These are phyloP conservation scores for Pipistrellus kuhlii DNA, from an alignment of 2,797 vertebrate species.

Conservation along the genomic window DNA sequence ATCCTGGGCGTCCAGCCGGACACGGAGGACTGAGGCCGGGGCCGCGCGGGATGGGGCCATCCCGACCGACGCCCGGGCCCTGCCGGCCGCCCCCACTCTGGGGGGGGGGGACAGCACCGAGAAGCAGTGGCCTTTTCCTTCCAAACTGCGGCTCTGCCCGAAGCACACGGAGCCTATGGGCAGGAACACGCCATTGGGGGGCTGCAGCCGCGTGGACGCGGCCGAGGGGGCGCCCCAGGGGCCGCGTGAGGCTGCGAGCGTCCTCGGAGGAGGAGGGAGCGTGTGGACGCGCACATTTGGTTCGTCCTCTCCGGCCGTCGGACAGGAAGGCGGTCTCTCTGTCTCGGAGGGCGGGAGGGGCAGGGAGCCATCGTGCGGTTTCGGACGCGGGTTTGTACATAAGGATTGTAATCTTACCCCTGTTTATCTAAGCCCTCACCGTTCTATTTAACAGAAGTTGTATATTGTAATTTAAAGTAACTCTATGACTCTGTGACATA, in stretches of 20 bases:
- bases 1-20: slow-evolving; percentile 94
- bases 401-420: slow-evolving; percentile 78
- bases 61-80: slow-evolving; percentile 62
- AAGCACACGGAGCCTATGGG: neutral
- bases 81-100: neutral
- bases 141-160: neutral
- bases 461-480: slow-evolving; percentile 90
- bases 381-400: slow-evolving; percentile 84
- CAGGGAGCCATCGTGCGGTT: slow-evolving; percentile 75
- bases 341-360: neutral
- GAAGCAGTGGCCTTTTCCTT: slow-evolving; percentile 78
- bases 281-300: slow-evolving; percentile 43
- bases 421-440: slow-evolving; percentile 65
- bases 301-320: slow-evolving; percentile 52
- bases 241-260: neutral
- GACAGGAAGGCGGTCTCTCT: slow-evolving; percentile 63
- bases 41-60: slow-evolving; percentile 59
- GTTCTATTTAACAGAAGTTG: slow-evolving; percentile 88
- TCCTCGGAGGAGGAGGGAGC: slow-evolving; percentile 44
- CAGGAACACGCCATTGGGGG: neutral
- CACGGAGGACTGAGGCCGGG: slow-evolving; percentile 91
- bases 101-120: too few species aligned
- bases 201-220: neutral
- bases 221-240: neutral
- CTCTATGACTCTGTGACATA: slow-evolving; percentile 83